These are phyloP conservation scores for Latheticus oryzae DNA, from an alignment of 2,888 invertebrate species.

Conservation along the genomic window DNA sequence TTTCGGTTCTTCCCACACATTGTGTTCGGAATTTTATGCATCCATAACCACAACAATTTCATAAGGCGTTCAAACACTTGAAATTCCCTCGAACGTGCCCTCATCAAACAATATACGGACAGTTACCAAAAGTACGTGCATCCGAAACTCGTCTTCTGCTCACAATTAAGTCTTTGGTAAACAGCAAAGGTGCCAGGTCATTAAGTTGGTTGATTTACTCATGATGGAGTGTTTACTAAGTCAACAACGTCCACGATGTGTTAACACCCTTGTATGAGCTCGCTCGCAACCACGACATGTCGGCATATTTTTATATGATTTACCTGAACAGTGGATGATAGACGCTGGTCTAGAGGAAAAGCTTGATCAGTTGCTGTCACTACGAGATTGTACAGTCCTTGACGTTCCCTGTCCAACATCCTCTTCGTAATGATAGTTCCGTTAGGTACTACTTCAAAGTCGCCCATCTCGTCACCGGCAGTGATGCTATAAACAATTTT, in stretches of 20 bases:
- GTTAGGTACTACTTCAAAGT: conserved; percentile 84
- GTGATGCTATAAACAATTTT: conserved; percentile 84
- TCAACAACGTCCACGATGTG: conserved; percentile 37
- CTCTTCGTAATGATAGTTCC: conserved; percentile 85
- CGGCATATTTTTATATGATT: conserved; percentile 35
- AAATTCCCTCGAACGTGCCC: conserved; percentile 31
- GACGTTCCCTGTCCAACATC: conserved; percentile 84
- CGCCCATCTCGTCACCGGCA: conserved; percentile 82
- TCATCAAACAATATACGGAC: conserved; percentile 34
- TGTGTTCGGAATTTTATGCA: conserved; percentile 14
- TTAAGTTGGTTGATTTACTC: conserved; percentile 46
- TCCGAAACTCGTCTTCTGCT: conserved; percentile 32
- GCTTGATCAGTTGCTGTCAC: conserved; percentile 90
- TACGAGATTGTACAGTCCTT: conserved; percentile 84
- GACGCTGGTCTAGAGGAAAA: conserved; percentile 75
- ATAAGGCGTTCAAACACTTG: conserved; percentile 27
- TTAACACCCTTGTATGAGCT: conserved; percentile 40
- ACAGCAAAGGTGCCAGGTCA: conserved; percentile 46
- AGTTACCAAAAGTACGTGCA: conserved; percentile 33
- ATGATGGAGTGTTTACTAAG: conserved; percentile 43
- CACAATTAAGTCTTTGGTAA: conserved; percentile 46
- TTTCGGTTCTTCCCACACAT: conserved; percentile 22
- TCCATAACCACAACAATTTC: conserved; percentile 9
- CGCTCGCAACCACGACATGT: neutral
- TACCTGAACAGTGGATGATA: conserved; percentile 90